These are phyloP conservation scores for Polymixis flavicincta DNA, from an alignment of 2,888 invertebrate species.

Conservation along the genomic window DNA sequence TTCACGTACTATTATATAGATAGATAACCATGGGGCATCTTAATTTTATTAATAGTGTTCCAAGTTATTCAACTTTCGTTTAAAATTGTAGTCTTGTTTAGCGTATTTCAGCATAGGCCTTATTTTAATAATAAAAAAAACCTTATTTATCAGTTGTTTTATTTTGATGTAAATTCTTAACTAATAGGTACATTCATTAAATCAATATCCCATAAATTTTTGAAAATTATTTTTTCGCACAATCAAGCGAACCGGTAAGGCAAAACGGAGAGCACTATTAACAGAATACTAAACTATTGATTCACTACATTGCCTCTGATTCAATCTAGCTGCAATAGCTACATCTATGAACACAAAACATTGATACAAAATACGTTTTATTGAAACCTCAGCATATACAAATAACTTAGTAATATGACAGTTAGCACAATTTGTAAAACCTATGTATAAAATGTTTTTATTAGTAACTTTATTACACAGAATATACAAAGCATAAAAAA, in stretches of 20 bases:
- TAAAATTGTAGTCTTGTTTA: background rate
- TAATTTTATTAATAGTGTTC: no score
- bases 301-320: conserved; percentile 34
- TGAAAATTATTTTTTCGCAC: conserved; percentile 32
- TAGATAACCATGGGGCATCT: no score
- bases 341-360: conserved; percentile 52
- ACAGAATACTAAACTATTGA: conserved; percentile 20
- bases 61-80: background rate
- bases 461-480: conserved; percentile 36
- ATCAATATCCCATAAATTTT: conserved; percentile 50
- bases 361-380: conserved; percentile 36
- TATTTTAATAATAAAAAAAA: background rate
- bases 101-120: no score
- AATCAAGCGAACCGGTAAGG: conserved; percentile 40
- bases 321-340: conserved; percentile 17
- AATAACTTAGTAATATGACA: conserved; percentile 51
- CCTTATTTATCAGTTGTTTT: conserved; percentile 41
- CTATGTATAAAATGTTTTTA: conserved; percentile 35
- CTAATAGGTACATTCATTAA: conserved; percentile 56
- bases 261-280: conserved; percentile 28
- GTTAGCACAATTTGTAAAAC: conserved; percentile 41
- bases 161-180: conserved; percentile 63
- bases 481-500: conserved; percentile 48
- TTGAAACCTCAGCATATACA: conserved; percentile 57
- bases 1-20: no score